phyloP scores from a whole-genome alignment of 1,140 invertebrate species.

The Bombus turneri region DNA sequence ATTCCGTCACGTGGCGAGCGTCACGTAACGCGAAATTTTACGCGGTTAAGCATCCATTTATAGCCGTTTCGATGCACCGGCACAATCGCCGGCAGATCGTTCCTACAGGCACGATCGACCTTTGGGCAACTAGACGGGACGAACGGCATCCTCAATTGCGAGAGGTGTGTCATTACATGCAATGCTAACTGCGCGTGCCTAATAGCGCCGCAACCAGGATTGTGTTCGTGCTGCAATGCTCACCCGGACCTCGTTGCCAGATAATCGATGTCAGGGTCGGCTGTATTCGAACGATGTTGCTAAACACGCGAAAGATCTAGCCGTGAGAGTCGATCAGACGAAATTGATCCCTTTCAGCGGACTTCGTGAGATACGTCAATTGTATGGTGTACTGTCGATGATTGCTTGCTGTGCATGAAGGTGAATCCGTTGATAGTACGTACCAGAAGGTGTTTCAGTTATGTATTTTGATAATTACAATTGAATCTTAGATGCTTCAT shows the following conservation, averaged over 20 bases:
- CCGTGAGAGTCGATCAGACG: not conserved
- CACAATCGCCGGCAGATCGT: constrained; percentile 32
- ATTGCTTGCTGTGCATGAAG: not conserved
- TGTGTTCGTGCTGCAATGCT: constrained; percentile 57
- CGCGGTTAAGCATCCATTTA: constrained; percentile 31
- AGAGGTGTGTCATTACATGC: constrained; percentile 69
- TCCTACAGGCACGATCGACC: constrained; percentile 57
- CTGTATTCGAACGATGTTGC: constrained; percentile 24
- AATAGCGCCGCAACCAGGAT: constrained; percentile 64
- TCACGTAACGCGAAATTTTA: constrained; percentile 31
- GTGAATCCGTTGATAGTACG: not conserved
- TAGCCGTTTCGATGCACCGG: constrained; percentile 36
- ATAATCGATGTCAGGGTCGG: constrained; percentile 68
- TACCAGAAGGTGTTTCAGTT: not conserved
- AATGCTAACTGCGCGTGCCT: constrained; percentile 70
- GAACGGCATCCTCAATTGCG: constrained; percentile 64
- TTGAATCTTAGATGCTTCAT: too few relatives aligned
- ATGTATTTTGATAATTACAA: not conserved
- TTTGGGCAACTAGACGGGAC: constrained; percentile 65
- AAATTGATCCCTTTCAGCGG: not conserved
- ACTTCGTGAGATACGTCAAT: not conserved
- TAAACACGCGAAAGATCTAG: constrained; percentile 40
- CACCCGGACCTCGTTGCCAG: constrained; percentile 57
- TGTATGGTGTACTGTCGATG: not conserved
- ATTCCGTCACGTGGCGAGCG: constrained; percentile 1